Percentiles rank a stretch among this genome's conserved stretches.
These are phyloP conservation scores for Drosophila simulans DNA, from an alignment of 1,140 invertebrate genomes.

Conservation along the genomic window DNA sequence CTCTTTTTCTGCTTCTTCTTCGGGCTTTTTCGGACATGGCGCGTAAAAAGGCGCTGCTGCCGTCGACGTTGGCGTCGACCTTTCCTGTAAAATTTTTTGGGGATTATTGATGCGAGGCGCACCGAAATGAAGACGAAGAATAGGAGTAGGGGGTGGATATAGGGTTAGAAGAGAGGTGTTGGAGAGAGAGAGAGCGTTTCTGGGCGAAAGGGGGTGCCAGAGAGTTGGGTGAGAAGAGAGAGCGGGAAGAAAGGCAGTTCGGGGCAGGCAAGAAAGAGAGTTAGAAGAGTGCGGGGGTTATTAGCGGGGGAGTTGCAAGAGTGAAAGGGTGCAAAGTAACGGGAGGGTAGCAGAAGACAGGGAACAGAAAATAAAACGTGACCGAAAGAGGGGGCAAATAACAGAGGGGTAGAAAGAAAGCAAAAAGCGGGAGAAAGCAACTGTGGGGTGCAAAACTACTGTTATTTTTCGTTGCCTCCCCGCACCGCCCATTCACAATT, in stretches of 20 bases:
- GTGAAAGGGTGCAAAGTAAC: constrained; percentile 4
- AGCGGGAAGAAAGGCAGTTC: constrained; percentile 1
- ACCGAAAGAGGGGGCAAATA: not conserved
- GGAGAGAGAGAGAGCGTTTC: constrained; percentile 1
- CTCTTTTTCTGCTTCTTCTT: constrained; percentile 3
- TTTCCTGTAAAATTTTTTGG: constrained; percentile 65
- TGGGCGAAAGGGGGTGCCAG: not conserved
- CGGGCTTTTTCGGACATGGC: constrained; percentile 52
- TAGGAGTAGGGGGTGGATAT: constrained; percentile 6
- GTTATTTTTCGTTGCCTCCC: constrained; percentile 27
- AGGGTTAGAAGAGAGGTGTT: not conserved
- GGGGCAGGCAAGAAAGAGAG: not conserved
- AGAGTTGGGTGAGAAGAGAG: not conserved
- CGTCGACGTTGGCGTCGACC: constrained; percentile 62
- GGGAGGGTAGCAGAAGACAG: not conserved
- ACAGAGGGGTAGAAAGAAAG: not conserved
- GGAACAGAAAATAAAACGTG: constrained; percentile 2
- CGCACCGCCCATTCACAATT: not conserved
- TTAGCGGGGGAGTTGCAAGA: not conserved
- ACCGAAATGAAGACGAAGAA: constrained; percentile 14
- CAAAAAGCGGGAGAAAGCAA: constrained; percentile 12
- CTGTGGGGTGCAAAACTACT: constrained; percentile 19
- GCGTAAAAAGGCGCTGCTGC: constrained; percentile 73
- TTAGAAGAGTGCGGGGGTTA: not conserved
- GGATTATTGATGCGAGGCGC: constrained; percentile 68